Base-by-base conservation (phyloP, 2,113 vertebrate genomes). In the Rhineura floridana region DNA sequence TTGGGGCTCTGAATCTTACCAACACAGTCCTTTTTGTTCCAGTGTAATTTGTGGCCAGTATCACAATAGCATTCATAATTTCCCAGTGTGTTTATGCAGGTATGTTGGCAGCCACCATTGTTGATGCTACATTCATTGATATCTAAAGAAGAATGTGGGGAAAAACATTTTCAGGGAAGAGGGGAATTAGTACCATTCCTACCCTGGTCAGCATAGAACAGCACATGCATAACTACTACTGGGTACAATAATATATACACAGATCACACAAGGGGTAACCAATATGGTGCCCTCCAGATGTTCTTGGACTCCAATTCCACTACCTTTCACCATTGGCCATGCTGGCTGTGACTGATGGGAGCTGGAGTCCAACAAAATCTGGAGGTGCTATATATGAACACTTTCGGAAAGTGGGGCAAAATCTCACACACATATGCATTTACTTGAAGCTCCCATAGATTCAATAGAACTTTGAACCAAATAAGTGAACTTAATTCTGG, bases 1-100 rank as follows among this genome's bases (percentile, higher is more conserved):
- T 70, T 11, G n/a, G 42, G 33, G 10, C 1, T 4, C 79, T 15
- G 76, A 39, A 89, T 94, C 98, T 99, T 99, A 99, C 99, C 98
- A 90, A 98, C 96, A 94, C 99, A 99, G 94, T 99, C 99, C 93
- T 99, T 99, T 95, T 97, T 98, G 96, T 99, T 99, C 99, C 99
- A 99, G 96, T 99, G 98, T 52, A 99, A 96, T 93, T 98, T 99
- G 96, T 97, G 97, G 65, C 97, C 98, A 0, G 98, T 94, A 55
- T 96, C 97, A 93, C 99, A 99, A 91, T 97, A 97, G 95, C 99
- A 99, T 88, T 98, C 97, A 55, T 97, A 99, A 93, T 98, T 95
- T 81, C 99, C 99, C 86, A 93, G 48, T 0, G 97, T 97, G 94
- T 99, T 99, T 95, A 98, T 97, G 93, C 99, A 99, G 63, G 96